Percentiles rank a stretch among this genome's conserved stretches.
Evolutionary conservation across 2,113 vertebrate genomes (phyloP).

Genomic region (Plecturocebus donacophilus): DNA sequence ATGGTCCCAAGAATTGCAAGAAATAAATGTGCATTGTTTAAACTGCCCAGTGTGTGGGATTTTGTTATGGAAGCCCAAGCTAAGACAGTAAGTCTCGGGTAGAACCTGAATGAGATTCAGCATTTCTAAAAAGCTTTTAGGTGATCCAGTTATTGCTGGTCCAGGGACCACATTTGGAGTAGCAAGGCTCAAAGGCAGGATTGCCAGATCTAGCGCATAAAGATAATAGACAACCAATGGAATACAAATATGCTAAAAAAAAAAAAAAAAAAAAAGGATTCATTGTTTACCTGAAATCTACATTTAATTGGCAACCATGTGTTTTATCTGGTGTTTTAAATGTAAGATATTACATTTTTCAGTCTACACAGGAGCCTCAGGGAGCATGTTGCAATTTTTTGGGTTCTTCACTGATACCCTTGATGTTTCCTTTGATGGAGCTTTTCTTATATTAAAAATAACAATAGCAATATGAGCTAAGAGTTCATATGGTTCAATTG

Average conservation of each 20-base stretch:
- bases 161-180: not conserved
- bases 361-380: not conserved
- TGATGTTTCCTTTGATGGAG: not conserved
- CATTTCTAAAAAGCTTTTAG: not conserved
- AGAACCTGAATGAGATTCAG: not conserved
- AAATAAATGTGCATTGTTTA: not conserved
- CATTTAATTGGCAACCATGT: not conserved
- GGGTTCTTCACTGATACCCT: not conserved
- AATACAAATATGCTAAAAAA: too few relatives aligned
- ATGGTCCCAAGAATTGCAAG: not conserved
- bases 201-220: not conserved
- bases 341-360: not conserved
- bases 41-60: not conserved
- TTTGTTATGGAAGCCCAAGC: not conserved
- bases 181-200: not conserved
- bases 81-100: not conserved
- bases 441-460: not conserved
- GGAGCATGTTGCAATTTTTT: not conserved
- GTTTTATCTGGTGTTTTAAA: not conserved
- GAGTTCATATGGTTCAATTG: fast-evolving
- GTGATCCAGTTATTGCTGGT: not conserved
- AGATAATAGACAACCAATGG: not conserved
- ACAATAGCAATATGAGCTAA: not conserved
- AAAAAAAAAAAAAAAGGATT: too few relatives aligned
- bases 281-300: not conserved